Conservation (phyloP, 1,140 invertebrate species). For the Hormaphis cornu region DNA sequence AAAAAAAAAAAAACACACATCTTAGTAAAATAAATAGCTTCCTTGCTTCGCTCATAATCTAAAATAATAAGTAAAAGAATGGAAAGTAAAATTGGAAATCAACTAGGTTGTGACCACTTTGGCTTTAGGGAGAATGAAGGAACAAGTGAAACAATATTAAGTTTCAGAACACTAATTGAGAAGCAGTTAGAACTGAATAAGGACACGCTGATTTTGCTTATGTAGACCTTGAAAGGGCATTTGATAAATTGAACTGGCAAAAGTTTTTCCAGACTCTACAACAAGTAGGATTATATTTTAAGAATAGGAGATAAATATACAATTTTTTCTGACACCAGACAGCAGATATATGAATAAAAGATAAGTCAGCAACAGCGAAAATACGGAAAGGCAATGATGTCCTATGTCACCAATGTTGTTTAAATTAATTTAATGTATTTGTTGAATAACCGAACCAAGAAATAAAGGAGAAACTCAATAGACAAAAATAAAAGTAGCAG, state of each 20-base stretch:
- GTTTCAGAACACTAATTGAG: neutral
- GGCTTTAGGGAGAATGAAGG: neutral
- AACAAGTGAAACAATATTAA: neutral
- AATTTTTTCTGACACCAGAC: neutral
- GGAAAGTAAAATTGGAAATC: neutral
- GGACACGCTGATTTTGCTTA: neutral
- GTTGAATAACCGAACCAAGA: neutral
- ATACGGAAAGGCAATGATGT: neutral
- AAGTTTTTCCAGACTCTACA: neutral
- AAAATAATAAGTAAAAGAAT: conserved; percentile 19
- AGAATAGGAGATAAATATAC: neutral
- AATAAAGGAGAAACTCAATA: neutral
- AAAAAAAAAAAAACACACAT: no score
- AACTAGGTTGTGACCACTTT: conserved; percentile 1
- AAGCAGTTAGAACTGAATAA: neutral
- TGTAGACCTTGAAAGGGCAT: neutral
- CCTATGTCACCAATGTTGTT: neutral
- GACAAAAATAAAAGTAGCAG: neutral
- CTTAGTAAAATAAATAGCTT: conserved; percentile 22
- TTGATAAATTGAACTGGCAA: neutral
- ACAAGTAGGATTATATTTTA: neutral
- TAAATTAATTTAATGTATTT: neutral
- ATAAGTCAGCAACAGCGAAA: neutral
- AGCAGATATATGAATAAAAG: neutral
- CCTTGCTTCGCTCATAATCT: no score